phyloP scores from a whole-genome alignment of 2,113 vertebrate species.

The Haliaeetus leucogaster region DNA sequence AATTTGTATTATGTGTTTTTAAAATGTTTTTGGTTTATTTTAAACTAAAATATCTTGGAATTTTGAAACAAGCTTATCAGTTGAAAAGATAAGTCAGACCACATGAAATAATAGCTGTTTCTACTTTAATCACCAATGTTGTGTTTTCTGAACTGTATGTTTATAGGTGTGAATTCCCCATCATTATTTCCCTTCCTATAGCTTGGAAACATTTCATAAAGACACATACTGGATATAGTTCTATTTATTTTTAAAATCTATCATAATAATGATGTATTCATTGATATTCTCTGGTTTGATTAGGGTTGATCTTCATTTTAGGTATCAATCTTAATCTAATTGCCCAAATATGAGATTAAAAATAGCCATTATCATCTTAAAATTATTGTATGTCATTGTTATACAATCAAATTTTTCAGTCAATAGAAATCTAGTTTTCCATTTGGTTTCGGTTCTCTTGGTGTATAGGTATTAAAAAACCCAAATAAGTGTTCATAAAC shows the following conservation, averaged over 20 bases:
- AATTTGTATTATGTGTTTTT: rapidly evolving
- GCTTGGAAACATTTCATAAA: neutral
- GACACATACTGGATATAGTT: neutral
- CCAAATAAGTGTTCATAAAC: neutral
- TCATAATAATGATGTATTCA: neutral
- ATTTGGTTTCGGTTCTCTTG: neutral
- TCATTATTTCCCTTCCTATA: neutral
- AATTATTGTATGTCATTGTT: neutral
- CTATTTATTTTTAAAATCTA: neutral
- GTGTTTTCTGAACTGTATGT: neutral
- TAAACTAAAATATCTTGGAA: neutral
- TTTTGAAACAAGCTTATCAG: neutral
- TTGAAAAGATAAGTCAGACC: neutral
- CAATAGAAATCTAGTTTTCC: neutral
- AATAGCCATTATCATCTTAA: neutral
- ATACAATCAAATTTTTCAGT: neutral
- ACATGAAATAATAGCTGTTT: neutral
- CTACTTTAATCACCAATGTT: neutral
- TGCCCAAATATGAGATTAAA: neutral
- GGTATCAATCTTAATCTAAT: neutral
- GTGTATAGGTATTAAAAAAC: neutral
- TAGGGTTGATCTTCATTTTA: neutral
- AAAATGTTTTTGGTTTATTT: neutral
- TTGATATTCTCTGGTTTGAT: neutral
- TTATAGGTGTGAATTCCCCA: neutral